Conservation (phyloP, 1,140 invertebrate genomes). For the Drosophila ohnishii region DNA sequence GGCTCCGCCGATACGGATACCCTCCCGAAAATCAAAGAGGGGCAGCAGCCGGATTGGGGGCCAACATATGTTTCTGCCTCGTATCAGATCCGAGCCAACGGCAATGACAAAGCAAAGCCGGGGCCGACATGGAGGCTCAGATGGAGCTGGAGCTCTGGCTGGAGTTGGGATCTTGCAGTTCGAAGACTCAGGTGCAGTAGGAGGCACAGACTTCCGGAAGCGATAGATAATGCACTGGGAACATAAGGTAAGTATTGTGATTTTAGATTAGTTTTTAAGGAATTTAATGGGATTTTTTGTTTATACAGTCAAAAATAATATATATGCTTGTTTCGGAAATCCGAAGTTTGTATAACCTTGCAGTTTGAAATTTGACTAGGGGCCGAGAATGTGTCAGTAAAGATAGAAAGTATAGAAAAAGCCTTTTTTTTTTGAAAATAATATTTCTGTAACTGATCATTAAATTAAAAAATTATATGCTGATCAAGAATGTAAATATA, state of each 20-base stretch:
- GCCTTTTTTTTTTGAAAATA: too few species aligned
- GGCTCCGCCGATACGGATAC: conserved; percentile 53
- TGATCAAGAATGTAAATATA: too few species aligned
- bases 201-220: conserved; percentile 47
- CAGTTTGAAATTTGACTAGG: too few species aligned
- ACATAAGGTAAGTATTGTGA: not conserved
- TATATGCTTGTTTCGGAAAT: too few species aligned
- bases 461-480: too few species aligned
- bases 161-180: conserved; percentile 12
- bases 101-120: conserved; percentile 72
- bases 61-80: conserved; percentile 72
- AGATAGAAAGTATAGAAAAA: too few species aligned
- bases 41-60: conserved; percentile 60
- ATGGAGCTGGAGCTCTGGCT: conserved; percentile 10
- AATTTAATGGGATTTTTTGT: not conserved
- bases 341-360: too few species aligned
- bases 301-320: too few species aligned
- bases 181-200: conserved; percentile 37
- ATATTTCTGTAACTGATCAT: too few species aligned
- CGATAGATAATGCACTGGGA: conserved; percentile 13
- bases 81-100: conserved; percentile 73
- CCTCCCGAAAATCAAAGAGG: conserved; percentile 41
- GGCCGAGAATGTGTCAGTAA: too few species aligned
- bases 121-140: conserved; percentile 18
- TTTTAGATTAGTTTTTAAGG: not conserved